Evolutionary conservation across 2,888 invertebrate species (phyloP).

Genomic region (Ormyrus rosae): DNA sequence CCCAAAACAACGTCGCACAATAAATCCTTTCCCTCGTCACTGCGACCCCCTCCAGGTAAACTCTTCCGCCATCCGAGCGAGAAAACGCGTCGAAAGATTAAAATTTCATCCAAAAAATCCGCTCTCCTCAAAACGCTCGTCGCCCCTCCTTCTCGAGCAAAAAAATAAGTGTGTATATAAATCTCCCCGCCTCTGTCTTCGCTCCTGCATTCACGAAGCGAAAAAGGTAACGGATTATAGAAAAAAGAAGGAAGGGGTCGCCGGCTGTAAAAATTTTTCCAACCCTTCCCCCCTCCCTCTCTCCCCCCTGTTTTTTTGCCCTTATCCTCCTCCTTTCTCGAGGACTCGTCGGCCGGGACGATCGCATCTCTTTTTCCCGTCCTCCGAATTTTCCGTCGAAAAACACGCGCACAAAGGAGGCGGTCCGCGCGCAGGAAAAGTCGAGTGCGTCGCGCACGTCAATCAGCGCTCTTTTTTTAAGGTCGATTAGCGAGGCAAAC

Average conservation of each 20-base stretch:
- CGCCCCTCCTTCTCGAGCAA: neutral
- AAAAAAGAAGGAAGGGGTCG: neutral
- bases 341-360: too few species aligned
- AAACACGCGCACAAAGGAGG: neutral
- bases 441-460: slow-evolving; percentile 44
- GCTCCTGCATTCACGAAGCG: too few species aligned
- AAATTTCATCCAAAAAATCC: too few species aligned
- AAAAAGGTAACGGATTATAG: neutral
- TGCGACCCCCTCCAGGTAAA: too few species aligned
- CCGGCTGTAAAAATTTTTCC: too few species aligned
- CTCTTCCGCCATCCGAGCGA: too few species aligned
- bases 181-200: neutral
- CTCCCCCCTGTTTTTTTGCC: too few species aligned
- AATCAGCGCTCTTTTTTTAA: slow-evolving; percentile 52
- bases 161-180: slow-evolving; percentile 27
- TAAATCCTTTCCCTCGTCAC: neutral
- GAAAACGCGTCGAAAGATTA: neutral
- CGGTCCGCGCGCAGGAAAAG: slow-evolving; percentile 13
- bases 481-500: slow-evolving; percentile 60
- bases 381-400: slow-evolving; percentile 14
- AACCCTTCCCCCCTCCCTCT: too few species aligned
- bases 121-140: too few species aligned
- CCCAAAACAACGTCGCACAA: neutral
- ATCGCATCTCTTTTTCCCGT: neutral
- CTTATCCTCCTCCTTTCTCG: too few species aligned